These are phyloP conservation scores for Stegophylla sp. DNA, from an alignment of 2,888 invertebrate species.

Conservation along the genomic window DNA sequence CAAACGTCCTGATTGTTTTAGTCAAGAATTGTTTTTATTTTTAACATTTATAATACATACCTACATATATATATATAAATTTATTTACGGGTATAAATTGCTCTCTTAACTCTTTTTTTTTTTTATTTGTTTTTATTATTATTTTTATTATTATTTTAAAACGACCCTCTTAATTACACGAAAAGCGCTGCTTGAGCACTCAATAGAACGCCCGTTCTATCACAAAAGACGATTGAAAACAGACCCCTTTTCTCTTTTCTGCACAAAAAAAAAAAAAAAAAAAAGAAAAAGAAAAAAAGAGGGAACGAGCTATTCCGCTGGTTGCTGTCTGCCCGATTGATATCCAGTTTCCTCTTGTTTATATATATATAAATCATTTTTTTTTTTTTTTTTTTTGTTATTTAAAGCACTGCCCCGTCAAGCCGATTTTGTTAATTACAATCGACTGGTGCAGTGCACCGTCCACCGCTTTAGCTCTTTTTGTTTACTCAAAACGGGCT, in stretches of 20 bases:
- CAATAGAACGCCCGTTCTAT: conserved; percentile 45
- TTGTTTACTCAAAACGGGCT: neutral
- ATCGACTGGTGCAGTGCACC: conserved; percentile 28
- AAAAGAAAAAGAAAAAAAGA: conserved; percentile 26
- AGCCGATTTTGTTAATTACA: conserved; percentile 47
- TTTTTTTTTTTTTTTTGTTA: neutral
- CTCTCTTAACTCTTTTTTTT: conserved; percentile 56
- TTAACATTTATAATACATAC: neutral
- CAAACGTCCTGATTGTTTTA: conserved; percentile 50
- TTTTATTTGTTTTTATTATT: conserved; percentile 26
- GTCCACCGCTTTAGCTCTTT: conserved; percentile 39
- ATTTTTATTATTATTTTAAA: conserved; percentile 50
- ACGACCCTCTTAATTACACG: conserved; percentile 58
- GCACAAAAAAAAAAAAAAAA: conserved; percentile 6
- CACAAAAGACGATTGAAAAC: conserved; percentile 59
- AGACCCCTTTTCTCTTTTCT: conserved; percentile 48
- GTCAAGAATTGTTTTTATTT: conserved; percentile 31
- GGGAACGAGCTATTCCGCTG: conserved; percentile 41
- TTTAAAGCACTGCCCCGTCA: conserved; percentile 30
- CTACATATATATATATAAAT: neutral
- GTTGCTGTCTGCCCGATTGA: conserved; percentile 52
- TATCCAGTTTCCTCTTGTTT: conserved; percentile 54
- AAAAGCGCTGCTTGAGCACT: conserved; percentile 44
- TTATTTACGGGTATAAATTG: conserved; percentile 12
- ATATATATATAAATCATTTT: neutral